Evolutionary conservation across 2,888 invertebrate genomes (phyloP).

Genomic region (Patella ulyssiponensis): DNA sequence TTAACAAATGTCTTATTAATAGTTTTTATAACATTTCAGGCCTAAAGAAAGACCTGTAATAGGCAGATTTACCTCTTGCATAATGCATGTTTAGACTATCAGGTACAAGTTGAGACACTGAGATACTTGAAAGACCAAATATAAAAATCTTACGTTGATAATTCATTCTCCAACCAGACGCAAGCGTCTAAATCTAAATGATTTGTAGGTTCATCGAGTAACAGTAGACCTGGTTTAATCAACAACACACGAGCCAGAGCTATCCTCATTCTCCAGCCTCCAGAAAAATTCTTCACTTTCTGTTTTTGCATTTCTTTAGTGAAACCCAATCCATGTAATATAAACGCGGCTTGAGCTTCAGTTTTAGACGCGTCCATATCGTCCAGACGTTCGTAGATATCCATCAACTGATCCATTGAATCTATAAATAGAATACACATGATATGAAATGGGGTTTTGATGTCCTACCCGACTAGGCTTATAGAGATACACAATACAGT

Average conservation of each 20-base stretch:
- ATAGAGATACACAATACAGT: too few species aligned
- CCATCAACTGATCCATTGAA: conserved; percentile 95
- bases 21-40: too few species aligned
- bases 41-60: too few species aligned
- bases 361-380: conserved; percentile 97
- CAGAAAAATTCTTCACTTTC: conserved; percentile 72
- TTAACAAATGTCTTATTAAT: too few species aligned
- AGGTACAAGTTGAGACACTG: not conserved
- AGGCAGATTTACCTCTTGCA: too few species aligned
- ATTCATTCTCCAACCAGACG: conserved; percentile 98
- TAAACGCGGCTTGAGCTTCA: conserved; percentile 92
- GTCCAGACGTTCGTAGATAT: conserved; percentile 96
- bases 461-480: too few species aligned
- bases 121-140: not conserved
- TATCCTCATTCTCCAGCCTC: conserved; percentile 79
- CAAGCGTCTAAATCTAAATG: conserved; percentile 90
- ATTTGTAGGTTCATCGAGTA: conserved; percentile 78
- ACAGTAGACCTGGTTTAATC: conserved; percentile 76
- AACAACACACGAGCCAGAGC: conserved; percentile 76
- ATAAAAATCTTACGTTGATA: conserved; percentile 81
- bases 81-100: too few species aligned
- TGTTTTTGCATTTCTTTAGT: conserved; percentile 78
- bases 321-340: conserved; percentile 97
- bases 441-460: too few species aligned
- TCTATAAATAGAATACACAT: conserved; percentile 74